phyloP scores from a whole-genome alignment of 2,113 vertebrate genomes.

The Arenaria interpres region DNA sequence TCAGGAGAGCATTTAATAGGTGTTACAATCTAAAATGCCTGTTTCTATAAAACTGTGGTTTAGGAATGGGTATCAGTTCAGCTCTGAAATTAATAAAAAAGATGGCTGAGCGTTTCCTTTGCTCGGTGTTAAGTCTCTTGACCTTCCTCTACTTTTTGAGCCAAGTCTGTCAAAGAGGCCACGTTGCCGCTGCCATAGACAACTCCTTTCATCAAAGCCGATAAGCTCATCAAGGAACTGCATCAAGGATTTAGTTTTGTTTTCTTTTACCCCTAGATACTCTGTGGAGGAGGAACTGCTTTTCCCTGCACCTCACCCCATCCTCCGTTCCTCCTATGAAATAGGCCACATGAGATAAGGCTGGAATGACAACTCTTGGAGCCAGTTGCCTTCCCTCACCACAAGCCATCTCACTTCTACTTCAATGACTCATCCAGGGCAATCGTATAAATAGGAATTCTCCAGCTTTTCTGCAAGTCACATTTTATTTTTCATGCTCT shows the following conservation, averaged over 20 bases:
- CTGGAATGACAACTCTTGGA: background rate
- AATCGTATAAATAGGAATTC: constrained; percentile 1
- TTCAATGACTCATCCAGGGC: constrained; percentile 9
- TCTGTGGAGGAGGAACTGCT: background rate
- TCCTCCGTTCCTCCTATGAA: background rate
- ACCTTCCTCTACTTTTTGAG: background rate
- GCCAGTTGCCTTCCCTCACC: background rate
- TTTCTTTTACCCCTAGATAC: background rate
- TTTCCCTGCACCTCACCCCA: background rate
- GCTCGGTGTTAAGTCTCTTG: background rate
- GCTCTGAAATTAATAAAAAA: background rate
- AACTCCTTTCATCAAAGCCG: background rate
- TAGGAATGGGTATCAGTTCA: background rate
- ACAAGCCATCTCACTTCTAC: background rate
- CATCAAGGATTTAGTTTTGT: background rate
- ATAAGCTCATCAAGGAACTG: background rate
- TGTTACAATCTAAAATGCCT: background rate
- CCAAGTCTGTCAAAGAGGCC: background rate
- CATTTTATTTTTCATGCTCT: background rate
- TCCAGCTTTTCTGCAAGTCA: constrained; percentile 9
- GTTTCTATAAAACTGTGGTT: background rate
- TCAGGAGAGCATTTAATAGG: background rate
- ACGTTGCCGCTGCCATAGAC: background rate
- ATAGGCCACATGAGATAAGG: background rate
- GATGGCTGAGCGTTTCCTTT: background rate